A percentile compares a stretch with the other conserved stretches of the same genome.
Evolutionary conservation across 2,113 vertebrate genomes (phyloP).

Genomic region (Phocoena sinus): DNA sequence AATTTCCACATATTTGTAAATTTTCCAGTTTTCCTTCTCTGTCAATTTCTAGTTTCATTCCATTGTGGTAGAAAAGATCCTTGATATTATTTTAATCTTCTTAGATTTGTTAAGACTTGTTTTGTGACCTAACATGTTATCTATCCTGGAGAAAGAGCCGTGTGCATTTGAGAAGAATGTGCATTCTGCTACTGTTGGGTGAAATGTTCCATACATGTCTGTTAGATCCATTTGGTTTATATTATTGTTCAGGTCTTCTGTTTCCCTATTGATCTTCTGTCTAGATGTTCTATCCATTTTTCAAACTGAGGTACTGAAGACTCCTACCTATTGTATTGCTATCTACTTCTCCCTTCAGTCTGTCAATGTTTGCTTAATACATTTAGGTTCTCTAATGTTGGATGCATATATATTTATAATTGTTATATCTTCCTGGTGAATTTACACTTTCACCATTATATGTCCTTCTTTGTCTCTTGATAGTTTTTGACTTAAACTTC

Average conservation of each 20-base stretch:
- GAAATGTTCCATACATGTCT: neutral
- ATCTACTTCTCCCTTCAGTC: neutral
- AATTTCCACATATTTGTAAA: neutral
- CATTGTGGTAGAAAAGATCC: neutral
- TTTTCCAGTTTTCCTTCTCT: neutral
- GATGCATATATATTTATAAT: neutral
- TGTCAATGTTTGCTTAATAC: neutral
- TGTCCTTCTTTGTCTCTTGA: neutral
- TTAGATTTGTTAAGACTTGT: neutral
- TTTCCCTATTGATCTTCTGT: neutral
- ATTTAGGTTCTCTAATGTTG: neutral
- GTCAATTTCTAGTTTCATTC: neutral
- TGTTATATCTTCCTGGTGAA: neutral
- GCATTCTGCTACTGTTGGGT: neutral
- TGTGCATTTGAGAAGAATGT: neutral
- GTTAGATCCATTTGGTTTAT: neutral
- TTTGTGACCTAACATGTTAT: neutral
- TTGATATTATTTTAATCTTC: neutral
- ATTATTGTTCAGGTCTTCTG: neutral
- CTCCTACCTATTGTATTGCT: neutral
- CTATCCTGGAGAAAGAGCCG: neutral
- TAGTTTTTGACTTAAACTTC: neutral
- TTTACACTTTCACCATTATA: neutral
- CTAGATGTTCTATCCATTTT: neutral
- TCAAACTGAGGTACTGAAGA: neutral